A percentile compares a stretch with the other conserved stretches of the same genome.
Conservation (phyloP, 1,140 invertebrate genomes). For the Copidosoma floridanum region DNA sequence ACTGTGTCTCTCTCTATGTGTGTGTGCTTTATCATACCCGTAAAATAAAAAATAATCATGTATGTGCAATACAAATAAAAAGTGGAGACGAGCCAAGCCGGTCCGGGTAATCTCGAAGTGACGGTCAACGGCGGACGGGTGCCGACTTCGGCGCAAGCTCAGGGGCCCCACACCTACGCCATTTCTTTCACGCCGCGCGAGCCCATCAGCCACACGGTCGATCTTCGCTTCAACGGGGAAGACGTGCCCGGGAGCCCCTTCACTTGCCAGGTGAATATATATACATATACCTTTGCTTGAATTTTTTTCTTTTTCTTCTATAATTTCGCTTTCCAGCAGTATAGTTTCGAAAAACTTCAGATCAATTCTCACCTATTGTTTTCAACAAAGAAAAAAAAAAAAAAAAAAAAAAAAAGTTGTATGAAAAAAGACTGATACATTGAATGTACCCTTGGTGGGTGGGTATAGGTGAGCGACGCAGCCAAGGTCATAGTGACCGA, state of each 20-base stretch:
- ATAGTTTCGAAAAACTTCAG: too few relatives aligned
- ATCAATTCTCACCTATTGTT: too few relatives aligned
- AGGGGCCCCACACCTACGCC: conserved; percentile 93
- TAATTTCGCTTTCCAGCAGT: too few relatives aligned
- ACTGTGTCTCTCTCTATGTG: too few relatives aligned
- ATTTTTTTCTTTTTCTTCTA: too few relatives aligned
- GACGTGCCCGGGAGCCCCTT: conserved; percentile 88
- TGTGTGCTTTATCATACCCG: too few relatives aligned
- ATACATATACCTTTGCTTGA: too few relatives aligned
- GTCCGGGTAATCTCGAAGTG: conserved; percentile 94
- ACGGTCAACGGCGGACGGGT: conserved; percentile 94
- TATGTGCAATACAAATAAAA: too few relatives aligned
- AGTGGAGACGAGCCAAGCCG: conserved; percentile 97
- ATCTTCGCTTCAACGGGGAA: conserved; percentile 93
- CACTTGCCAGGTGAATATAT: conserved; percentile 62
- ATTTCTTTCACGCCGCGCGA: conserved; percentile 95
- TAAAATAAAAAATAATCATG: too few relatives aligned
- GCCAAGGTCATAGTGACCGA: conserved; percentile 66
- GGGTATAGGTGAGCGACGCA: conserved; percentile 47
- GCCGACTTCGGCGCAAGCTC: conserved; percentile 90
- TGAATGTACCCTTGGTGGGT: background rate
- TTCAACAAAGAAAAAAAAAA: too few relatives aligned
- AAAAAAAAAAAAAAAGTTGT: too few relatives aligned
- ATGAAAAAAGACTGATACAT: conserved; percentile 4
- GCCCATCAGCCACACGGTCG: conserved; percentile 84